Evolutionary conservation across 2,113 vertebrate genomes (phyloP), one percentile per base, ranked within the genome.

Genomic region (Hiodon alosoides): DNA sequence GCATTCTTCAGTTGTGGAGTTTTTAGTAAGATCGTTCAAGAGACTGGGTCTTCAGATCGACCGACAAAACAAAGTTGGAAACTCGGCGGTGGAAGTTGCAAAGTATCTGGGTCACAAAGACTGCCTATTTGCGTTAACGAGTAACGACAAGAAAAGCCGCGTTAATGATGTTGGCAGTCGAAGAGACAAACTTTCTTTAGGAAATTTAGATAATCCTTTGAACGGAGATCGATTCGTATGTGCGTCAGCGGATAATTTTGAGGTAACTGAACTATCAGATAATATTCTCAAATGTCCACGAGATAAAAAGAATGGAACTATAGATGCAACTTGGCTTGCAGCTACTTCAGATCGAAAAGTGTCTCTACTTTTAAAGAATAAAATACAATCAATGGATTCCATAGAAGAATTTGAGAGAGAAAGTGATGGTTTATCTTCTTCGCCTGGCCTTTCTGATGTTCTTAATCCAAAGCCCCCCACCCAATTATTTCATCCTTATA

Each of bases 1-100:
- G 7, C 89, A 86, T 59, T 81, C 83, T 0, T 16, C 60, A 0
- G 84, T 92, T 3, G 79, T 91, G 0, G 87, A 84, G 74, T 92
- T 92, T 59, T 72, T 92, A 59, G 87, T 89, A 74, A 77, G 88
- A 11, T 89, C 89, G 5, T 92, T 92, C 71, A 92, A 90, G 76
- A 81, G 89, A 55, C 77, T 92, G 48, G 86, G 91, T 17, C 86
- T 93, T 6, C 83, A 88, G 76, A 80, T 91, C 50, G 83, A 92
- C 78, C 67, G 88, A 11, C 85, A 77, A n/a, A 91, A 93, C 66
- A 83, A 85, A 78, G 90, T 85, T 31, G 89, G 90, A 0, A 90
- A 92, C 82, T 91, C 87, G 0, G 90, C 90, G 0, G 54, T 85
- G 0, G 83, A 83, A n/a, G 86, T 91, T 62, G 90, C 88, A 0